These are phyloP conservation scores for Sebastes matsubarae DNA, from an alignment of 2,797 vertebrate species.

Conservation along the genomic window DNA sequence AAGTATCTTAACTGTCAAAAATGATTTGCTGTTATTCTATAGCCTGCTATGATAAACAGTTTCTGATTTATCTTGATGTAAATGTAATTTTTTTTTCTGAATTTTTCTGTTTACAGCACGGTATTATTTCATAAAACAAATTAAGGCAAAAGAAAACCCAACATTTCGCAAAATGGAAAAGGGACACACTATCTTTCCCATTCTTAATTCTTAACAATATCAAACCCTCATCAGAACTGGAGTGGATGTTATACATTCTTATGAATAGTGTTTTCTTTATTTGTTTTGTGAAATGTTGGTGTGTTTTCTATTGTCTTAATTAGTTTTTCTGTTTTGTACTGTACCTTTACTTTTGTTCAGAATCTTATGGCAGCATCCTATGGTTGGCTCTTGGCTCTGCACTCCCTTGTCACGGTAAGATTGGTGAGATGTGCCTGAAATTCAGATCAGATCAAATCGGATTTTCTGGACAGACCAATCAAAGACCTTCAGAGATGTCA, in stretches of 20 bases:
- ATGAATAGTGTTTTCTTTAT: background rate
- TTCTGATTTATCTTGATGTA: background rate
- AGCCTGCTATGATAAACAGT: background rate
- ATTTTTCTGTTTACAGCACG: background rate
- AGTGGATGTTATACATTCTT: background rate
- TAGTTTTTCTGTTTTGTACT: background rate
- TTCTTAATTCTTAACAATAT: background rate
- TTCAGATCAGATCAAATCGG: background rate
- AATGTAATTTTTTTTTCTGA: too few species aligned
- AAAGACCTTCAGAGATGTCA: background rate
- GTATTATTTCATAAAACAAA: too few species aligned
- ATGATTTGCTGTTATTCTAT: background rate
- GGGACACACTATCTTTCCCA: background rate
- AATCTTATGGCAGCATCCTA: background rate
- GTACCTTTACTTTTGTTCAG: background rate
- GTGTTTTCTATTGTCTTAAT: background rate
- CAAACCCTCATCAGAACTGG: too few species aligned
- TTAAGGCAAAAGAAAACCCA: background rate
- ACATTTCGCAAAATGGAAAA: background rate
- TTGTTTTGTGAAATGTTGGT: background rate
- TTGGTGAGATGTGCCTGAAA: background rate
- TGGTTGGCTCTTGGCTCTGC: background rate
- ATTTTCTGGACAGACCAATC: background rate
- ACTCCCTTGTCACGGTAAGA: constrained; percentile 51
- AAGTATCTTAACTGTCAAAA: background rate